Percentiles rank a stretch among this genome's conserved stretches.
Evolutionary conservation across 2,113 vertebrate genomes (phyloP).

Genomic region (Paramisgurnus dabryanus): DNA sequence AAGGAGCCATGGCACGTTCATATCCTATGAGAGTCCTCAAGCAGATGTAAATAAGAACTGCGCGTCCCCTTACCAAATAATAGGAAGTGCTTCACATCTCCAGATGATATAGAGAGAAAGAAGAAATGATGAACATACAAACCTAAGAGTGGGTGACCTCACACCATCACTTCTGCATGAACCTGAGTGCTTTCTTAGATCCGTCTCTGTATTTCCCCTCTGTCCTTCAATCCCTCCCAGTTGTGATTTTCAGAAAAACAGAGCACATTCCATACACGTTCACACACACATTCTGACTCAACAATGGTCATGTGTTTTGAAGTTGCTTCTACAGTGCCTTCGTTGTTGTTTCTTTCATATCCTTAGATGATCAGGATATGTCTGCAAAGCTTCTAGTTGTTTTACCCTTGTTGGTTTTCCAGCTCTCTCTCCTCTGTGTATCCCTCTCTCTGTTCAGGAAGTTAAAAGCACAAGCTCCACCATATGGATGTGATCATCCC

Average conservation of each 20-base stretch:
- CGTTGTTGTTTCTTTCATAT: not conserved
- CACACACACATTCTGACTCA: not conserved
- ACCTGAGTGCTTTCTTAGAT: conserved; percentile 59
- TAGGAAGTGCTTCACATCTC: conserved; percentile 74
- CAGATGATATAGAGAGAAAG: conserved; percentile 58
- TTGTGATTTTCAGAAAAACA: not conserved
- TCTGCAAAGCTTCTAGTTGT: conserved; percentile 19
- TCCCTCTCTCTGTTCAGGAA: conserved; percentile 55
- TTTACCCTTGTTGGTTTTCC: conserved; percentile 40
- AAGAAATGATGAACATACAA: conserved; percentile 51
- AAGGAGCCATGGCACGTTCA: not conserved
- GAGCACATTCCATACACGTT: conserved; percentile 1
- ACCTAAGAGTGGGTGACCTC: conserved; percentile 68
- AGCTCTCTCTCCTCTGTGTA: conserved; percentile 53
- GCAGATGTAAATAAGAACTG: conserved; percentile 40
- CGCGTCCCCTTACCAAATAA: conserved; percentile 54
- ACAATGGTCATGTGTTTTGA: conserved; percentile 14
- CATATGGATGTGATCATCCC: conserved; percentile 79
- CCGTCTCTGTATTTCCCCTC: not conserved
- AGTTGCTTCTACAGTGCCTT: not conserved
- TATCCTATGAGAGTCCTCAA: conserved; percentile 57
- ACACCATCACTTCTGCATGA: conserved; percentile 68
- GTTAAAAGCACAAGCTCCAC: conserved; percentile 59
- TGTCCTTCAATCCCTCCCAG: not conserved
- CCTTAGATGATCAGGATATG: conserved; percentile 26